Base-by-base conservation (phyloP, 2,888 invertebrate species). In the Synergus laeviventris region DNA sequence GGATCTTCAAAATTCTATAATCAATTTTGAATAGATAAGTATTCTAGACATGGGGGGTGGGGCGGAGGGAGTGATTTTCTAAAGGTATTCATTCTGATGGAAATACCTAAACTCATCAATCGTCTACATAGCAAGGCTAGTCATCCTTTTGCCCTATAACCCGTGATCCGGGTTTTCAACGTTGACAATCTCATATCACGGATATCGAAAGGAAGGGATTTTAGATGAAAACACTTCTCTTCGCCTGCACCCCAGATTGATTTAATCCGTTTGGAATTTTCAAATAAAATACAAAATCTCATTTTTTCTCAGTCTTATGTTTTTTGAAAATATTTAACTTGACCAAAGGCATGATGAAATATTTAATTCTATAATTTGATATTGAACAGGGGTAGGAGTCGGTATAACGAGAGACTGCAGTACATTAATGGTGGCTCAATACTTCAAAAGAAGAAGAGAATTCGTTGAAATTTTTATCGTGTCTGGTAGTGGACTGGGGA, bases 341-440 rank as follows among this genome's bases (percentile, higher is more conserved):
- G 31, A 5, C 5, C 31, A 31, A 31, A 5, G 7, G 5, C 5
- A 31, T 31, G 7, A 31, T n/a, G n/a, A 9, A 2, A 49, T 49
- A n/a, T 7, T n/a, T n/a, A 49, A 49, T 49, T 49, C n/a, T n/a
- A 7, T 0, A 49, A 49, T 49, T 8, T 49, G n/a, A n/a, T 49
- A 2, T 45, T n/a, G 76, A 82, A 54, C 75, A 89, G 96, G 96
- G 54, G 94, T 97, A 75, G 97, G 97, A 76, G 96, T 96, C 76
- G 96, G 97, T 56, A 93, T 97, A 90, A 96, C 96, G 8, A 92
- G 97, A 81, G 97, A 96, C 91, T 96, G 97, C 87, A 96, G 96
- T 31, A 96, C 96, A 60, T 92, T 97, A 85, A 97, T 97, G 96
- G 96, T 97, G 80, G 97, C 97, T 59, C 96, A 97, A 90, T 97